A percentile compares a stretch with the other conserved stretches of the same genome.
phyloP scores from a whole-genome alignment of 2,113 vertebrate species.

The Hypanus sabinus region DNA sequence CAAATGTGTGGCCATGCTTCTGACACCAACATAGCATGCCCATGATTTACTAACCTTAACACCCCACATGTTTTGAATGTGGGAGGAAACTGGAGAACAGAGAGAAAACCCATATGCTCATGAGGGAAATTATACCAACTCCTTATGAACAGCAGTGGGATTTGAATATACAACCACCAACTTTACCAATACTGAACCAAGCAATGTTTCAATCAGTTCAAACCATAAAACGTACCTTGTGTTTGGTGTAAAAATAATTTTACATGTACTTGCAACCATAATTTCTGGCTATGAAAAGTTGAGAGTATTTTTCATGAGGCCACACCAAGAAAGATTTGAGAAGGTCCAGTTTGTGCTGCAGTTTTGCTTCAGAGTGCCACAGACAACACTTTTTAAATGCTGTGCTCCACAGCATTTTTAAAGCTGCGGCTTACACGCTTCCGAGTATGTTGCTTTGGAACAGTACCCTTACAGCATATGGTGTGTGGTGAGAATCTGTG shows the following conservation, averaged over 20 bases:
- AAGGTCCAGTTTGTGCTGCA: background rate
- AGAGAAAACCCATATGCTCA: no score
- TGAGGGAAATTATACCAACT: no score
- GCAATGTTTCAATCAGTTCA: background rate
- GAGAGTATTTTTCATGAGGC: background rate
- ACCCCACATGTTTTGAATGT: no score
- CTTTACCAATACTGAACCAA: background rate
- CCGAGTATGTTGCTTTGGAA: background rate
- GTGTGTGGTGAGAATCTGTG: background rate
- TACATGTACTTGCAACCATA: background rate
- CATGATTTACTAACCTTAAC: no score
- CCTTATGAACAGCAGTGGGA: background rate
- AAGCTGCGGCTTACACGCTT: background rate
- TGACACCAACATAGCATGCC: no score
- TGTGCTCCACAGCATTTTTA: background rate
- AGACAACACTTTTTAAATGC: background rate
- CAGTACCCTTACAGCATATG: background rate
- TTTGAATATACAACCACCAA: background rate
- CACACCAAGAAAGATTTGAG: background rate
- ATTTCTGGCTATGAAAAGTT: background rate
- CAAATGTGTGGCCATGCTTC: no score
- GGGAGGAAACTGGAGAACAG: no score
- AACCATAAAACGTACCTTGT: background rate
- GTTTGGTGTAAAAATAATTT: background rate
- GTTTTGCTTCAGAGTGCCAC: background rate